Evolutionary conservation across 2,797 vertebrate species (phyloP).

Genomic region (Labeo calbasu): DNA sequence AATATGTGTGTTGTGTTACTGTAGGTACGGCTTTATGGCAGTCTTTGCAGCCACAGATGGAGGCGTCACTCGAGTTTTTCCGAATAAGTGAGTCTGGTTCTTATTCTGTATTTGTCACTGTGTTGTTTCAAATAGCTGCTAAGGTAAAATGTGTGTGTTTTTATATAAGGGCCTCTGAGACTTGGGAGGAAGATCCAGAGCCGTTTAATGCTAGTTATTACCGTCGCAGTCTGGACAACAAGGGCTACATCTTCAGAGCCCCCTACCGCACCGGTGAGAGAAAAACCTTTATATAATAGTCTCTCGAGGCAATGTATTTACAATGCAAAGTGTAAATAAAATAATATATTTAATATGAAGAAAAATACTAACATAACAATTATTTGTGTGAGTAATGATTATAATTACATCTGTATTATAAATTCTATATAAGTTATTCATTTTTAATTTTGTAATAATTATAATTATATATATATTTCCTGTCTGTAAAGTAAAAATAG

Average conservation of each 20-base stretch:
- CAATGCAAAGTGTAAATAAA: not conserved
- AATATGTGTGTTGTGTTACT: slow-evolving; percentile 19
- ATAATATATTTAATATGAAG: not conserved
- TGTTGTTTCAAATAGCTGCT: not conserved
- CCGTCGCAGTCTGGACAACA: slow-evolving; percentile 95
- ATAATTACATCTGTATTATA: no score
- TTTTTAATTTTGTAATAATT: no score
- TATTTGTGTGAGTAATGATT: not conserved
- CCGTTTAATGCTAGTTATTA: slow-evolving; percentile 98
- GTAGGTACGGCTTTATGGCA: slow-evolving; percentile 93
- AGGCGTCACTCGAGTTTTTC: slow-evolving; percentile 94
- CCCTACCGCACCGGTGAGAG: slow-evolving; percentile 88
- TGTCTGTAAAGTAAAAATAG: no score
- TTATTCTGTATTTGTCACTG: not conserved
- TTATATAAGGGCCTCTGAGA: slow-evolving; percentile 87
- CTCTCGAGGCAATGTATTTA: not conserved
- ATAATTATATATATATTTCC: no score
- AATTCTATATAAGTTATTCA: no score
- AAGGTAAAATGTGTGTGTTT: not conserved
- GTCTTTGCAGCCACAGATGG: slow-evolving; percentile 96
- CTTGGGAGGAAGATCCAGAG: slow-evolving; percentile 94
- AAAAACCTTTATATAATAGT: not conserved
- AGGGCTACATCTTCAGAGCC: slow-evolving; percentile 94
- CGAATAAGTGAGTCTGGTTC: slow-evolving; percentile 90
- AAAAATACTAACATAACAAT: not conserved